Conservation (phyloP, 37 sponge, comb jelly and placozoan species). For the Ianthella basta region DNA sequence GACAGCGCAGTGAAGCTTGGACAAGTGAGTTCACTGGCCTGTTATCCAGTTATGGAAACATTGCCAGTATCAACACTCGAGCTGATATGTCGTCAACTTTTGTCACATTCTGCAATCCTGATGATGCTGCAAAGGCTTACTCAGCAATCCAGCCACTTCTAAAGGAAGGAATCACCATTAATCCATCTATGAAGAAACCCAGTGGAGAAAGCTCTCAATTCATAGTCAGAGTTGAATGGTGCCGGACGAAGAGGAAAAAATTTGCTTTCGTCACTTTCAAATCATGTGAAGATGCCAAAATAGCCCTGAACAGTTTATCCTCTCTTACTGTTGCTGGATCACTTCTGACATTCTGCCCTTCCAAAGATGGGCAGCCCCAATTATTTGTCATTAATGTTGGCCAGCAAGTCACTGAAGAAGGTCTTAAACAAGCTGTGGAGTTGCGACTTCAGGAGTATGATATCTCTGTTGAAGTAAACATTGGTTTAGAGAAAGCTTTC, state of each 20-base stretch:
- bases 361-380: conserved; percentile 27
- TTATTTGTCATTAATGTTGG: conserved; percentile 38
- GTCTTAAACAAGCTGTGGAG: conserved; percentile 1
- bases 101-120: conserved; percentile 47
- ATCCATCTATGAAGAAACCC: background rate
- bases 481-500: conserved; percentile 43
- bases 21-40: background rate
- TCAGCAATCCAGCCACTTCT: background rate
- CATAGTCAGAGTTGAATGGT: conserved; percentile 59
- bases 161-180: conserved; percentile 19
- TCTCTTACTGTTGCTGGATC: background rate
- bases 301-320: background rate
- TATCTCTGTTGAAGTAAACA: background rate
- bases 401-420: conserved; percentile 31
- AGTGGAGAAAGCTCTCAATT: background rate
- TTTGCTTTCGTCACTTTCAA: conserved; percentile 50
- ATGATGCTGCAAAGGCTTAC: conserved; percentile 30
- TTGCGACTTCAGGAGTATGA: background rate
- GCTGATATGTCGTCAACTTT: background rate
- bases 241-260: conserved; percentile 33
- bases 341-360: conserved; percentile 18
- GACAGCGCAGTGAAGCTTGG: background rate
- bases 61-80: background rate
- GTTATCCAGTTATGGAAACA: conserved; percentile 23
- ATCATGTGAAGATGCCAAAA: background rate